A percentile compares a stretch with the other conserved stretches of the same genome.
phyloP scores from a whole-genome alignment of 2,113 vertebrate genomes.

The Myxocyprinus asiaticus region DNA sequence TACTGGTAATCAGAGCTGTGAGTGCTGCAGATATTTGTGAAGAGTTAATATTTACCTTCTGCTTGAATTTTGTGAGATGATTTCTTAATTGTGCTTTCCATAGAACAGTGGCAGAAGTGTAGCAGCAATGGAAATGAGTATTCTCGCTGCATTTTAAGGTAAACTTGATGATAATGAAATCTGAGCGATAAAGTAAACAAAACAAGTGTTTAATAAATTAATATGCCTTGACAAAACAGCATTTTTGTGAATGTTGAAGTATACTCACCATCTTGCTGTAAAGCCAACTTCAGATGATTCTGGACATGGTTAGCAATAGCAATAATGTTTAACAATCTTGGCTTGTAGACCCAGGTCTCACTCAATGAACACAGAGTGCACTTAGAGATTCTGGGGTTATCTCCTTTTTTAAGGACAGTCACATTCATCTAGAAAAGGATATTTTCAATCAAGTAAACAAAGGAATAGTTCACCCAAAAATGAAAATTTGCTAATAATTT shows the following conservation, averaged over 20 bases:
- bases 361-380: constrained; percentile 3
- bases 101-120: background rate
- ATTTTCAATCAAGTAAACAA: no score
- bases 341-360: constrained; percentile 24
- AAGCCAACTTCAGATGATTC: constrained; percentile 11
- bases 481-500: no score
- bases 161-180: background rate
- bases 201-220: background rate
- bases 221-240: background rate
- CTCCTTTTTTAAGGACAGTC: constrained; percentile 4
- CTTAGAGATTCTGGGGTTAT: background rate
- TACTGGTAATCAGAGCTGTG: background rate
- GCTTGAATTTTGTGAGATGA: background rate
- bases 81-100: background rate
- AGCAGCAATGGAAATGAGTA: background rate
- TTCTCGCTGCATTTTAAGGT: background rate
- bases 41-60: background rate
- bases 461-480: no score
- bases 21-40: background rate
- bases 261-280: background rate
- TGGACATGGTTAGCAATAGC: constrained; percentile 3
- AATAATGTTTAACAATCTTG: background rate
- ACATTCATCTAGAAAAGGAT: constrained; percentile 15
- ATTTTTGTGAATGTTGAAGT: background rate
- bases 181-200: background rate